Evolutionary conservation across 1,140 invertebrate species (phyloP).

Genomic region (Drosophila kepulauana): DNA sequence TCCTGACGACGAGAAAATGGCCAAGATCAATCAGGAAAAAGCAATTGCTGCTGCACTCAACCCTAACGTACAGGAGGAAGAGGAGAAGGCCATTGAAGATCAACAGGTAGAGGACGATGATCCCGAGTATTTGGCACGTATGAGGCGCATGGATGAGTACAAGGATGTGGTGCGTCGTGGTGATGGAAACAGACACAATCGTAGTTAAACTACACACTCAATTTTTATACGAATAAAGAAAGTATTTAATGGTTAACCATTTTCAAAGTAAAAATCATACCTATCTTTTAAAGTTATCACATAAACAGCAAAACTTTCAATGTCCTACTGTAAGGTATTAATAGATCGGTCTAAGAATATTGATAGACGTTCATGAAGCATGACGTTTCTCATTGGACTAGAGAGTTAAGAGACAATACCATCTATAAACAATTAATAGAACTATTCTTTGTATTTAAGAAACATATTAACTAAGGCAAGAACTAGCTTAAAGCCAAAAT

Average conservation of each 20-base stretch:
- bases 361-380: no score
- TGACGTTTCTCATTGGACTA: no score
- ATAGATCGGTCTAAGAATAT: no score
- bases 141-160: conserved; percentile 94
- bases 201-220: conserved; percentile 87
- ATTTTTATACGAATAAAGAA: conserved; percentile 30
- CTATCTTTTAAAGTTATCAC: no score
- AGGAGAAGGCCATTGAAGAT: conserved; percentile 88
- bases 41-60: conserved; percentile 84
- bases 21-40: conserved; percentile 75
- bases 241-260: not conserved
- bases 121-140: conserved; percentile 88
- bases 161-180: conserved; percentile 95
- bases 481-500: no score
- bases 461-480: no score
- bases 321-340: no score
- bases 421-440: no score
- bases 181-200: conserved; percentile 94
- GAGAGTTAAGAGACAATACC: no score
- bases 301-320: no score
- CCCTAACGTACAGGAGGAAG: conserved; percentile 87
- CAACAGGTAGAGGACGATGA: conserved; percentile 91
- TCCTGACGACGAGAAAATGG: conserved; percentile 79
- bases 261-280: no score
- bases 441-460: no score